Evolutionary conservation across 2,797 vertebrate genomes (phyloP), one percentile per base, ranked within the genome.

Genomic region (Dromococcyx pavoninus): DNA sequence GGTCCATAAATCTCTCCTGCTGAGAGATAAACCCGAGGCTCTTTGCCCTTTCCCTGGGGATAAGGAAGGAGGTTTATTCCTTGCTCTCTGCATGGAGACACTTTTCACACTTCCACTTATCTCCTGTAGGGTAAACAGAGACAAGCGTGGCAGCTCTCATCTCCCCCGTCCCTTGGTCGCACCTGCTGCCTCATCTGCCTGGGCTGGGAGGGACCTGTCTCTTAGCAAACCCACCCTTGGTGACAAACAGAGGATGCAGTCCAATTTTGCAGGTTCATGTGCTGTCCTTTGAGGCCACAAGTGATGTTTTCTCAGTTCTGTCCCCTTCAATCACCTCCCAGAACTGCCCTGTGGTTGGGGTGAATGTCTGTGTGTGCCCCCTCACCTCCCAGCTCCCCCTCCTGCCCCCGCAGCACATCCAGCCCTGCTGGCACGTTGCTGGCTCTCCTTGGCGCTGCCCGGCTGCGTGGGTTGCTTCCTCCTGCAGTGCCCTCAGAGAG

Each of bases 231-330:
- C 17, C 53, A 23, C 28, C 11, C 32, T 33, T 5, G 4, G 32
- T 24, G 69, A 39, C 82, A 43, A 50, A 30, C 82, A 39, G 54
- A 30, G 41, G 37, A 23, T 6, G 11, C 1, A 41, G 9, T 56
- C n/a, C n/a, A 17, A 3, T 11, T 17, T 53, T 35, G 23, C 51
- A 58, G 28, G 43, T 35, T n/a, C 9, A 0, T 0, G 1, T 11
- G 51, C 64, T 66, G 70, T 39, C 25, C 21, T 54, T 62, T 11
- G 28, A 58, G 16, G 37, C 65, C 22, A 15, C 1, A 1, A 3
- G 10, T 61, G 69, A 11, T 8, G 2, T 8, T 32, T 9, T 6
- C 12, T 62, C 37, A 50, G 7, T 54, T 78, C 46, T 46, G 21
- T 30, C 5, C 27, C 33, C 27, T 44, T 13, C 4, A 7, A 13